A percentile compares a stretch with the other conserved stretches of the same genome.
phyloP scores from a whole-genome alignment of 2,797 vertebrate species.

The Acrocephalus scirpaceus region DNA sequence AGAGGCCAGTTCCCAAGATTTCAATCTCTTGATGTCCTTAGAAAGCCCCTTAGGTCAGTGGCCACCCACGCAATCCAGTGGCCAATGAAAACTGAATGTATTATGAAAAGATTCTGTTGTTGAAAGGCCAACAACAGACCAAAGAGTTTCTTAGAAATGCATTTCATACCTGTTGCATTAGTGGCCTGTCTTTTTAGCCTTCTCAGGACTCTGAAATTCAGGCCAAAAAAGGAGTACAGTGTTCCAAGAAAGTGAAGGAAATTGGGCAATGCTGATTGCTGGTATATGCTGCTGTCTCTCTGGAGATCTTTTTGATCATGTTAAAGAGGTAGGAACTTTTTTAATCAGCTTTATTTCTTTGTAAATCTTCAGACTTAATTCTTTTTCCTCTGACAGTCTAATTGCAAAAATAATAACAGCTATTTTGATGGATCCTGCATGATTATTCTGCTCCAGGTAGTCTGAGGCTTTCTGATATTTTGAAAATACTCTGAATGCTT shows the following conservation, averaged over 20 bases:
- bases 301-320: neutral
- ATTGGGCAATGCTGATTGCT: neutral
- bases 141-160: neutral
- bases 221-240: neutral
- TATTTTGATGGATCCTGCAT: neutral
- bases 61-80: neutral
- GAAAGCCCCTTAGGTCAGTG: conserved; percentile 14
- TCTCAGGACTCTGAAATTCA: neutral
- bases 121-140: neutral
- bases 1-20: neutral
- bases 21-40: neutral
- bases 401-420: neutral
- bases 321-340: neutral
- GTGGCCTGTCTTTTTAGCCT: neutral
- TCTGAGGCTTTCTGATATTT: neutral
- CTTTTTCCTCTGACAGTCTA: neutral
- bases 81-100: neutral
- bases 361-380: neutral
- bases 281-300: neutral
- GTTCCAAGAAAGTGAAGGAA: conserved; percentile 1
- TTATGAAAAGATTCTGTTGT: neutral
- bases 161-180: conserved; percentile 2
- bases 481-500: neutral
- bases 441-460: neutral
- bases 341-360: conserved; percentile 11